Evolutionary conservation across 2,888 invertebrate species (phyloP).

Genomic region (Meandrusa payeni): DNA sequence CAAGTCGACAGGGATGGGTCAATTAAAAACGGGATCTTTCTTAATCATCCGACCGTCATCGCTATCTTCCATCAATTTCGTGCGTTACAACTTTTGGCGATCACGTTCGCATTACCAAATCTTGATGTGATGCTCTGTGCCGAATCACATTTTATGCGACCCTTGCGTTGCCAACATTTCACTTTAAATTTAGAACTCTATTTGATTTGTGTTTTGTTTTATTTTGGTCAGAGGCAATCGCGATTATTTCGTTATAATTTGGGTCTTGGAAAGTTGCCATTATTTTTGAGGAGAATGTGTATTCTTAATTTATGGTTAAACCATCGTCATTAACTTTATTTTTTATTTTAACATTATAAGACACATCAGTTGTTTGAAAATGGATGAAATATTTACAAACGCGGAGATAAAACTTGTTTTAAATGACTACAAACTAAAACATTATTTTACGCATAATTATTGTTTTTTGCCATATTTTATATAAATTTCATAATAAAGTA

Average conservation of each 20-base stretch:
- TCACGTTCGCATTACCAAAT: conserved; percentile 13
- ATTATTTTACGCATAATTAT: too few species aligned
- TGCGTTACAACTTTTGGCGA: conserved; percentile 7
- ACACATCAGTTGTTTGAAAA: too few species aligned
- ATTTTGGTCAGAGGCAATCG: neutral
- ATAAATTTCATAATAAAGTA: too few species aligned
- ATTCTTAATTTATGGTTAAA: conserved; percentile 10
- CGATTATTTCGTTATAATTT: conserved; percentile 5
- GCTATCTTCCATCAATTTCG: conserved; percentile 43
- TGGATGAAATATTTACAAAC: too few species aligned
- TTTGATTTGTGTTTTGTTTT: neutral
- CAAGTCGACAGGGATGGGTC: neutral
- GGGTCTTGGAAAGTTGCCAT: conserved; percentile 11
- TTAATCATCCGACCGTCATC: conserved; percentile 29
- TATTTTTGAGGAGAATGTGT: neutral
- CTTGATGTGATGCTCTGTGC: conserved; percentile 7
- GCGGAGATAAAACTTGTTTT: too few species aligned
- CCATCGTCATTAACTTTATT: conserved; percentile 2
- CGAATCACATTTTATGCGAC: neutral
- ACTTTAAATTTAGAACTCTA: conserved; percentile 3
- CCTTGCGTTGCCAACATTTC: conserved; percentile 2
- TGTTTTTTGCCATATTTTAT: too few species aligned
- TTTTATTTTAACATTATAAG: too few species aligned
- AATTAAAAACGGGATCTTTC: conserved; percentile 3
- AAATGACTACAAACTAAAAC: too few species aligned